Conservation (phyloP, 1,140 invertebrate species). For the Lucilia cuprina region DNA sequence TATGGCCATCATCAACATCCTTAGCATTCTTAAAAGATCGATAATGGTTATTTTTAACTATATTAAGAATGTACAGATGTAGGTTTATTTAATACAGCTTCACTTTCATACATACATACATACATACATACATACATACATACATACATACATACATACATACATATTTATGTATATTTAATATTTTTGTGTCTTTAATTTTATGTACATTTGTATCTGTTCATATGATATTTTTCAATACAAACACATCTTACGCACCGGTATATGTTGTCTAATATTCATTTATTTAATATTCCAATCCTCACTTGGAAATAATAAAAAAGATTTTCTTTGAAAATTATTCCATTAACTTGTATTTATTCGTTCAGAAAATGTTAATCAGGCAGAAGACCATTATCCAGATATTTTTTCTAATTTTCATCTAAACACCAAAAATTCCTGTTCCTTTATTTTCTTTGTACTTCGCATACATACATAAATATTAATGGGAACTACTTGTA, state of each 20-base stretch:
- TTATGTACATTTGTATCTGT: neutral
- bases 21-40: no score
- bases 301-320: neutral
- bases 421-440: neutral
- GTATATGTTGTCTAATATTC: no score
- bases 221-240: neutral
- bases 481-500: conserved; percentile 11
- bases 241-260: neutral
- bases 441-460: neutral
- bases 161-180: no score
- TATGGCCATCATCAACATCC: no score
- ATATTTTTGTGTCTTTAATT: neutral
- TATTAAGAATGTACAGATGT: no score
- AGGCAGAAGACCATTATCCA: neutral
- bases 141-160: no score
- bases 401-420: neutral
- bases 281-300: neutral
- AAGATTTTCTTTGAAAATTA: neutral
- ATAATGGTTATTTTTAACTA: no score
- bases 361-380: neutral
- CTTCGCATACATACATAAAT: neutral
- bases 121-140: no score
- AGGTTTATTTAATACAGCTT: no score
- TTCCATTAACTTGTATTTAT: conserved; percentile 15
- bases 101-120: no score